Evolutionary conservation across 2,797 vertebrate genomes (phyloP).

Genomic region (Aselliscus stoliczkanus): DNA sequence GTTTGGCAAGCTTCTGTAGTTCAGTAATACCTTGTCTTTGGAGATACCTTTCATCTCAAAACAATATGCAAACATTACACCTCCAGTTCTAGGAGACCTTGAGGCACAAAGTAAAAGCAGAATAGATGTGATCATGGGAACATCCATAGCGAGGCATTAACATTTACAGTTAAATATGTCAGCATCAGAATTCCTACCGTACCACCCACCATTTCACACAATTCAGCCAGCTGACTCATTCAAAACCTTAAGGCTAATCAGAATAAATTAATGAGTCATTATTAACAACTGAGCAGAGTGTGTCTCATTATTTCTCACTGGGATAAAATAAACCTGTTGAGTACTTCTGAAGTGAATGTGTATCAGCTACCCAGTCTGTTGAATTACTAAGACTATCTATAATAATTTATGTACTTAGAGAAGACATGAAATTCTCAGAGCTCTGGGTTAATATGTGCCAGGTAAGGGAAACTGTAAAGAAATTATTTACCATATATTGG

Average conservation of each 20-base stretch:
- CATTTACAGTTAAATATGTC: constrained; percentile 20
- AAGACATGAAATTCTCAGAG: neutral
- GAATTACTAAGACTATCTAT: neutral
- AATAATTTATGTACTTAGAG: neutral
- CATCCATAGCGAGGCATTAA: neutral
- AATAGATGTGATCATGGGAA: constrained; percentile 63
- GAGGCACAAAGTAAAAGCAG: constrained; percentile 35
- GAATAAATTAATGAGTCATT: constrained; percentile 64
- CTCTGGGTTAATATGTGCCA: neutral
- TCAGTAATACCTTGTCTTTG: neutral
- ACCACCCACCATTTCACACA: constrained; percentile 71
- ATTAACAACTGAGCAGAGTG: neutral
- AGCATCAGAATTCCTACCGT: constrained; percentile 45
- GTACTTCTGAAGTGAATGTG: neutral
- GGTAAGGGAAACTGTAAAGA: neutral
- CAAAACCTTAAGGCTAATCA: constrained; percentile 43
- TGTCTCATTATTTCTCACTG: neutral
- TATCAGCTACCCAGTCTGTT: neutral
- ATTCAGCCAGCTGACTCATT: constrained; percentile 70
- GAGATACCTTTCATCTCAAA: constrained; percentile 34
- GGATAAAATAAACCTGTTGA: neutral
- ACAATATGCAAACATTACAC: constrained; percentile 10
- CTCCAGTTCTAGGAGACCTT: neutral
- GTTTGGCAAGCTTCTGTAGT: neutral
- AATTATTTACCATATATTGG: neutral